Evolutionary conservation across 2,888 invertebrate genomes (phyloP), one percentile per base, ranked within the genome.

Genomic region (Psylliodes chrysocephalus): DNA sequence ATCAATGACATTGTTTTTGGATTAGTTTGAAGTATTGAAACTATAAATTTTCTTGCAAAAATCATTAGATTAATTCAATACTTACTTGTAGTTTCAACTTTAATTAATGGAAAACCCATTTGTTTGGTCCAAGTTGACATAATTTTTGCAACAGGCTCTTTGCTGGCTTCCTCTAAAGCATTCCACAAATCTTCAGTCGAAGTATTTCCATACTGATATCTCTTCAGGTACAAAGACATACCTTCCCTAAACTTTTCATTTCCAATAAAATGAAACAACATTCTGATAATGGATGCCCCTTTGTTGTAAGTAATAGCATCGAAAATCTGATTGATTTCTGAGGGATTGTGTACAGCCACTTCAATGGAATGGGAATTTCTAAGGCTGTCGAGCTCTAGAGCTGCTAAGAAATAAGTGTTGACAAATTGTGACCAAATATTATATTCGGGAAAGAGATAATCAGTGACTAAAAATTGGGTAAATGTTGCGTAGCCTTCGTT

Each of bases 41-140:
- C n/a, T n/a, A n/a, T n/a, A n/a, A n/a, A n/a, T n/a, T n/a, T n/a
- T n/a, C n/a, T n/a, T n/a, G n/a, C n/a, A n/a, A n/a, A n/a, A n/a
- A n/a, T n/a, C n/a, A n/a, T n/a, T n/a, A n/a, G n/a, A n/a, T n/a
- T n/a, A n/a, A n/a, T n/a, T n/a, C n/a, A n/a, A n/a, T n/a, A n/a
- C 59, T 57, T 53, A 67, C 67, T 53, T 33, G 35, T 28, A 6
- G 62, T 60, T 85, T 85, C 25, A 69, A 87, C 87, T 33, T 81
- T 86, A 5, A 94, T 89, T 56, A 96, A 89, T 0, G 98, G 98
- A 79, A 94, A 98, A 35, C 98, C 97, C 97, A 98, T 97, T 15
- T 98, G 91, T 78, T 93, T 92, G 0, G 96, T 98, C 98, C 98
- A 99, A 15, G 94, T 93, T 8, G 92, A 91, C 98, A 99, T 98